Evolutionary conservation across 2,797 vertebrate species (phyloP).

Genomic region (Oreochromis grahami): DNA sequence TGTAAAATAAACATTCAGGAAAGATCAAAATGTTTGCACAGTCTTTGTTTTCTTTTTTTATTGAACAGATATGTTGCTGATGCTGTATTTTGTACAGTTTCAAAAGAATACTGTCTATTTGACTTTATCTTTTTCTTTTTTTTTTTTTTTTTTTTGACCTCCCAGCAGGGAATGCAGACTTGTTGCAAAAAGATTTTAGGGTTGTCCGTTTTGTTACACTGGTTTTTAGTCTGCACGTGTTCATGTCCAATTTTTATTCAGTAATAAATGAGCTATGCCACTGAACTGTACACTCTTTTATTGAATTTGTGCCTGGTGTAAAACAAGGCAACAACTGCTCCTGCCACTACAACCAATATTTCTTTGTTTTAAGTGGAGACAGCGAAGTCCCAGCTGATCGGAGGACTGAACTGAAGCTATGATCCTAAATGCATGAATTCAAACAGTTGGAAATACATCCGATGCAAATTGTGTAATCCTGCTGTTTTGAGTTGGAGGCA

Average conservation of each 20-base stretch:
- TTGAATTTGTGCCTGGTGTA: background rate
- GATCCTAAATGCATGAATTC: background rate
- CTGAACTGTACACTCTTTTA: slow-evolving; percentile 5
- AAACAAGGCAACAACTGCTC: no score
- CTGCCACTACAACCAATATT: no score
- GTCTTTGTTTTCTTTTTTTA: slow-evolving; percentile 19
- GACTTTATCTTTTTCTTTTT: background rate
- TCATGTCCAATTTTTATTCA: slow-evolving; percentile 91
- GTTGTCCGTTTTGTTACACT: slow-evolving; percentile 93
- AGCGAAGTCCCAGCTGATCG: background rate
- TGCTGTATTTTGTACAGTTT: slow-evolving; percentile 81
- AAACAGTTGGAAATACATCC: background rate
- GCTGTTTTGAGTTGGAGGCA: background rate
- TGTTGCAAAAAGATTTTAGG: slow-evolving; percentile 87
- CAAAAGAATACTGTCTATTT: slow-evolving; percentile 68
- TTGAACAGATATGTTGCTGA: slow-evolving; percentile 71
- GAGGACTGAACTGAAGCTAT: background rate
- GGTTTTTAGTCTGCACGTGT: slow-evolving; percentile 98
- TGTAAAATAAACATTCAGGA: slow-evolving; percentile 72
- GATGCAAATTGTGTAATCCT: background rate
- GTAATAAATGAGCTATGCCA: slow-evolving; percentile 80
- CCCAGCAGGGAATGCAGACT: slow-evolving; percentile 85
- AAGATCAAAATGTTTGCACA: slow-evolving; percentile 87
- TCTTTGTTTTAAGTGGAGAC: background rate
- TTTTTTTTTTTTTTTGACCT: slow-evolving; percentile 71